Conservation (phyloP, 1,140 invertebrate genomes). For the Drosophila leontia region DNA sequence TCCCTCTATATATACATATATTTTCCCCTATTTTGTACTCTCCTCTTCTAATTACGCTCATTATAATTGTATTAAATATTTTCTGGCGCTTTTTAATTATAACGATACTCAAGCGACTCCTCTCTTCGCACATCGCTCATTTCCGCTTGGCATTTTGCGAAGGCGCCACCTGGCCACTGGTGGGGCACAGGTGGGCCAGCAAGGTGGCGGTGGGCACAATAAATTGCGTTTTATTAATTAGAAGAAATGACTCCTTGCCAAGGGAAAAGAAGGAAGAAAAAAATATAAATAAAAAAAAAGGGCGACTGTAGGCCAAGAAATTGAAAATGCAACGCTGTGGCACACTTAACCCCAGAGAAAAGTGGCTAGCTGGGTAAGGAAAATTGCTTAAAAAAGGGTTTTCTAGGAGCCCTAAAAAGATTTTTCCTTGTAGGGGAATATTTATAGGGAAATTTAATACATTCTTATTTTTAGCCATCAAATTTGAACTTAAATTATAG, state of each 20-base stretch:
- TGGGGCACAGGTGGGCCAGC: slow-evolving; percentile 14
- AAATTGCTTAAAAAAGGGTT: background rate
- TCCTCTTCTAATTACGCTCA: slow-evolving; percentile 62
- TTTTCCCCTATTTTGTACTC: background rate
- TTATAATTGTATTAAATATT: slow-evolving; percentile 76
- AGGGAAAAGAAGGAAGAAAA: background rate
- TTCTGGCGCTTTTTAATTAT: slow-evolving; percentile 72
- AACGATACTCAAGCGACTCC: slow-evolving; percentile 15
- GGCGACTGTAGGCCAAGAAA: background rate
- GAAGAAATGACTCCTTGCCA: slow-evolving; percentile 31
- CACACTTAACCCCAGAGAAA: slow-evolving; percentile 22
- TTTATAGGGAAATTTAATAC: no score
- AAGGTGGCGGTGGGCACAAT: slow-evolving; percentile 44
- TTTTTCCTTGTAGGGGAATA: background rate
- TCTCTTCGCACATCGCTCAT: slow-evolving; percentile 7
- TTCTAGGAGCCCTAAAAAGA: no score
- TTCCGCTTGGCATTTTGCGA: slow-evolving; percentile 49
- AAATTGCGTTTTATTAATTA: slow-evolving; percentile 79
- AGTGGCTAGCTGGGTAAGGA: background rate
- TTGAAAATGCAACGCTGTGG: slow-evolving; percentile 14
- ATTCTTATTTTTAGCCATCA: no score
- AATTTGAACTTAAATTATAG: no score
- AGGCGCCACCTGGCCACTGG: slow-evolving; percentile 61
- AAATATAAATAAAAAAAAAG: background rate
- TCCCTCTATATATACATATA: slow-evolving; percentile 1